Conservation (phyloP, 1,140 invertebrate genomes). For the Lysiphlebus fabarum region DNA sequence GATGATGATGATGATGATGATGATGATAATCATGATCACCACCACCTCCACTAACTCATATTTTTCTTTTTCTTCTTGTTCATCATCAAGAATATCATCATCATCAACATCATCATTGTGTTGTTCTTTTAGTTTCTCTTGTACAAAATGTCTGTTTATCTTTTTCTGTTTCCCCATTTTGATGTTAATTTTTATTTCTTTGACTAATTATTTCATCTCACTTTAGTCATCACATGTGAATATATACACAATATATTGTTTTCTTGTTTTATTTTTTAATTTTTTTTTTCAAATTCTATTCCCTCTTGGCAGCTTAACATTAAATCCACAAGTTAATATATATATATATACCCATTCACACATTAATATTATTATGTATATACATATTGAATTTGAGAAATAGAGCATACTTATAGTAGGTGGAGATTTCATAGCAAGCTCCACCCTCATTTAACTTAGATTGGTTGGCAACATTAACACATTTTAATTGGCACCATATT, state of each 20-base stretch:
- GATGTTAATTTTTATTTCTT: conserved; percentile 2
- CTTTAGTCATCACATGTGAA: too few relatives aligned
- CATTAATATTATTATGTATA: too few relatives aligned
- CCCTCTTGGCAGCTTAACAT: neutral
- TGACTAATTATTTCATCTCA: too few relatives aligned
- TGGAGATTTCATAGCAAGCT: conserved; percentile 50
- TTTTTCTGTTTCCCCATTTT: neutral
- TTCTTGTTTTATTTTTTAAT: neutral
- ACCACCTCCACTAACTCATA: conserved; percentile 19
- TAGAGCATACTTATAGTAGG: conserved; percentile 54
- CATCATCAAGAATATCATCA: conserved; percentile 12
- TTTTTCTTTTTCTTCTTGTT: conserved; percentile 19
- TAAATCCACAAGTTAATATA: too few relatives aligned
- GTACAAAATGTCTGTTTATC: neutral
- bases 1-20: too few relatives aligned
- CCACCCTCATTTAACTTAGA: conserved; percentile 51
- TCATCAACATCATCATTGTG: neutral
- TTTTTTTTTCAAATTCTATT: neutral
- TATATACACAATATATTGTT: too few relatives aligned
- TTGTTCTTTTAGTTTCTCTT: too few relatives aligned
- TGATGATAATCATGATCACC: too few relatives aligned
- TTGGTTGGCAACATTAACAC: conserved; percentile 35
- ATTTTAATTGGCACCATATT: too few relatives aligned
- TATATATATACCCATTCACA: too few relatives aligned
- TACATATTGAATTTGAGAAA: conserved; percentile 37